Conservation (phyloP, 2,797 vertebrate genomes). For the Labeo calbasu region DNA sequence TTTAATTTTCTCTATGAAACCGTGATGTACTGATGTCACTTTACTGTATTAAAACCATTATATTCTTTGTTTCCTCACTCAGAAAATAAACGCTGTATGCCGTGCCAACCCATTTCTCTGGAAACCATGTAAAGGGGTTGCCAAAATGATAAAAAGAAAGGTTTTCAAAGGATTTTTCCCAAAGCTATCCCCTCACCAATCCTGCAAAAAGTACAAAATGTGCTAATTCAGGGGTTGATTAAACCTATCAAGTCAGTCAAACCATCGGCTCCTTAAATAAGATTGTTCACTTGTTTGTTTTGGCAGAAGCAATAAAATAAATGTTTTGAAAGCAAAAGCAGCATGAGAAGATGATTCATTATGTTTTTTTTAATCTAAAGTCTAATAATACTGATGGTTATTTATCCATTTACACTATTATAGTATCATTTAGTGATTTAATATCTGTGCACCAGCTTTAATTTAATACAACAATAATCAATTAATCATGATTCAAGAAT, state of each 20-base stretch:
- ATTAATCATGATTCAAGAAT: not conserved
- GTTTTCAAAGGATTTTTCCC: not conserved
- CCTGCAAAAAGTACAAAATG: slow-evolving; percentile 25
- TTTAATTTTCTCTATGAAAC: not conserved
- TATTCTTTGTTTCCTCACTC: not conserved
- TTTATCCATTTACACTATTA: not conserved
- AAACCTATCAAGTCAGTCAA: not conserved
- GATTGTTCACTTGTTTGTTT: not conserved
- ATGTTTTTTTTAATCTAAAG: not conserved
- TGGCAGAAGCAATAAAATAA: slow-evolving; percentile 8
- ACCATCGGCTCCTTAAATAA: not conserved
- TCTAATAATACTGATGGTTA: not conserved
- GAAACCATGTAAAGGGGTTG: not conserved
- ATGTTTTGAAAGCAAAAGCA: not conserved
- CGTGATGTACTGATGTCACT: not conserved
- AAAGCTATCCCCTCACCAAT: not conserved
- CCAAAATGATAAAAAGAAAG: rapidly evolving
- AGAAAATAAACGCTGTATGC: not conserved
- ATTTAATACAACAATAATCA: not conserved
- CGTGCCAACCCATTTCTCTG: not conserved
- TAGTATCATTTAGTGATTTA: not conserved
- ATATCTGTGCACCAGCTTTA: not conserved
- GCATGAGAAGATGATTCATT: not conserved
- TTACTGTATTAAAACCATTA: not conserved
- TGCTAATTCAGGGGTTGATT: not conserved